Base-by-base conservation (phyloP, 2,888 invertebrate species). In the Podotricha telesiphe region DNA sequence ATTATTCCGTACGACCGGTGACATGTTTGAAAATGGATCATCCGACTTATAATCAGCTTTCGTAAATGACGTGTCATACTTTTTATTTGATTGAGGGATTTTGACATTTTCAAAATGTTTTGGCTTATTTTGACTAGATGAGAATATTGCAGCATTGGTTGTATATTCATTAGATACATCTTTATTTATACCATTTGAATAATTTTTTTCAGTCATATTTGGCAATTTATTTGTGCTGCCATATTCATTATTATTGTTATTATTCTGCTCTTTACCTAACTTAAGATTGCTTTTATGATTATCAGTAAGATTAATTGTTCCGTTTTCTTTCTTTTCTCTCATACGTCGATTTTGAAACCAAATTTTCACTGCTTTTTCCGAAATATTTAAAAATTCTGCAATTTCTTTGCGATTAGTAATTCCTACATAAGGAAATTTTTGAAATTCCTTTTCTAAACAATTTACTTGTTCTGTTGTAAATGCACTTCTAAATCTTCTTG, bases 321-420 rank as follows among this genome's bases (percentile, higher is more conserved):
- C 69, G 3, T 22, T 82, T 71, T 95, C 94, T 80, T 95, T 95
- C 81, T 96, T 96, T 79, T 93, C 92, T 75, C 95, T 96, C 96
- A 97, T 97, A 7, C 97, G 88, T 0, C 96, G 91, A 82, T 97
- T 97, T 82, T 97, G 97, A 80, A 97, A 97, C 97, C 97, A 97
- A 67, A 97, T 96, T 84, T 97, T 97, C 40, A 97, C 95, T 75
- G 96, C 96, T 66, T 95, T 89, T 79, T 97, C 97, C 0, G 95
- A 92, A 11, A 97, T 93, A 59, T 93, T 93, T 0, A 97, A 87
- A 0, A 86, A 77, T 0, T 90, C 82, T 0, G 97, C 95, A 82
- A 97, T 91, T 80, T 96, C 94, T 72, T 95, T 95, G 7, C 97
- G 91, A 28, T 95, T 88, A 0, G 94, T 94, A 15, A 95, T 93